Evolutionary conservation across 2,113 vertebrate species (phyloP).

Genomic region (Pterocles orientalis): DNA sequence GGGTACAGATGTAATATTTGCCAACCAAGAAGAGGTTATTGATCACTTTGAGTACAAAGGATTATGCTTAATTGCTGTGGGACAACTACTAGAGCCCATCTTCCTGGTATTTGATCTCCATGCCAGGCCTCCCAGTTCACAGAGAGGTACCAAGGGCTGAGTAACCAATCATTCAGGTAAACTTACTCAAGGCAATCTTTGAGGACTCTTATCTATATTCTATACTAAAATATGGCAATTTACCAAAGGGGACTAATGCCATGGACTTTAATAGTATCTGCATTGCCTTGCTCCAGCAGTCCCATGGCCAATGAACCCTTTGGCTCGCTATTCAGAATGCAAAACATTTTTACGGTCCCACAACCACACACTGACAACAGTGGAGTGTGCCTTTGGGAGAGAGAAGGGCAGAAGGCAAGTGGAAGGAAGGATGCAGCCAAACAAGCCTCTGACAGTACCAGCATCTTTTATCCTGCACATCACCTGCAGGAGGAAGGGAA

Average conservation of each 20-base stretch:
- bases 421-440: background rate
- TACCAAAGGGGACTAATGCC: background rate
- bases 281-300: background rate
- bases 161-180: background rate
- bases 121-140: background rate
- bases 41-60: background rate
- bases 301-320: background rate
- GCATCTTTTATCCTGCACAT: background rate
- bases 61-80: background rate
- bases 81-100: background rate
- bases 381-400: background rate
- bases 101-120: background rate
- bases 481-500: background rate
- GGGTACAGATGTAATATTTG: background rate
- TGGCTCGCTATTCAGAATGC: background rate
- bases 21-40: background rate
- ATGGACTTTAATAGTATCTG: background rate
- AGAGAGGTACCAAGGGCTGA: background rate
- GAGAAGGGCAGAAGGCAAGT: background rate
- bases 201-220: background rate
- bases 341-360: background rate
- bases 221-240: background rate
- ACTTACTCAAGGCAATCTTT: background rate
- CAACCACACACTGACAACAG: fast-evolving
- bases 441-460: background rate